Percentiles rank a stretch among this genome's conserved stretches.
Conservation (phyloP, 2,888 invertebrate genomes). For the Drosophila barbarae region DNA sequence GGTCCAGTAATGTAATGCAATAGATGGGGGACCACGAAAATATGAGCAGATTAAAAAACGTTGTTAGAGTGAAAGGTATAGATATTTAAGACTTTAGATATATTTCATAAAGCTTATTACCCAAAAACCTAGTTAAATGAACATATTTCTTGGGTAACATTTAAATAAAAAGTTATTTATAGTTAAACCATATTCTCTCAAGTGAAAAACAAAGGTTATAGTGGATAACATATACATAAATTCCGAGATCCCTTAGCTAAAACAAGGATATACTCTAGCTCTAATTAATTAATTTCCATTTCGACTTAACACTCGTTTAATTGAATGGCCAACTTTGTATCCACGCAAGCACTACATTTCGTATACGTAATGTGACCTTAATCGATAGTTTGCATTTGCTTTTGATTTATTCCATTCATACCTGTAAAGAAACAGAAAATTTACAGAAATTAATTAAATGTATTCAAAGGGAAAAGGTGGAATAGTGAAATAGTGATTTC, state of each 20-base stretch:
- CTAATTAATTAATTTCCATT: neutral
- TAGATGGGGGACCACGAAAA: conserved; percentile 2
- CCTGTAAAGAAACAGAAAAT: conserved; percentile 66
- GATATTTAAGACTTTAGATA: too few species aligned
- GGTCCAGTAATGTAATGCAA: conserved; percentile 6
- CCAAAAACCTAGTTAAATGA: too few species aligned
- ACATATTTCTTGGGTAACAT: neutral
- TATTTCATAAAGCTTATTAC: too few species aligned
- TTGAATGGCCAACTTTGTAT: conserved; percentile 1
- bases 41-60: too few species aligned
- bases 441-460: conserved; percentile 52
- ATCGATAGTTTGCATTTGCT: conserved; percentile 56
- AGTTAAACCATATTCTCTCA: too few species aligned
- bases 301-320: conserved; percentile 2
- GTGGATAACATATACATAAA: too few species aligned
- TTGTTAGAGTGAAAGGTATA: too few species aligned
- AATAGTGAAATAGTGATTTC: neutral
- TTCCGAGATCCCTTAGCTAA: neutral
- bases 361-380: conserved; percentile 60
- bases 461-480: conserved; percentile 7
- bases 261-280: neutral
- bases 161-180: neutral
- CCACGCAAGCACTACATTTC: conserved; percentile 8
- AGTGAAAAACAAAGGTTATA: too few species aligned
- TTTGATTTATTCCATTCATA: conserved; percentile 44